These are phyloP conservation scores for Monochamus saltuarius DNA, from an alignment of 1,140 invertebrate genomes.

Conservation along the genomic window DNA sequence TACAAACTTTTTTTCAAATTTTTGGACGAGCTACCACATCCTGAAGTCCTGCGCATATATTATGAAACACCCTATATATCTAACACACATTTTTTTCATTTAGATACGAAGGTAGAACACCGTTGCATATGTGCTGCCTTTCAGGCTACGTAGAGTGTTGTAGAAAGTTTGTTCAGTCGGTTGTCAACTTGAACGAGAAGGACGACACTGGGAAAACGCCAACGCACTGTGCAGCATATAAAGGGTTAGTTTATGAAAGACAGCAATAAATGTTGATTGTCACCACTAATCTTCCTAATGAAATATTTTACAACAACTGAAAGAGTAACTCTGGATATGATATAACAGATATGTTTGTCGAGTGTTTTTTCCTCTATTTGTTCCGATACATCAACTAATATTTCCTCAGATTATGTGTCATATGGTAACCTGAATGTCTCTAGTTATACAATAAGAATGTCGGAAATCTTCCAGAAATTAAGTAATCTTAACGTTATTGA, in stretches of 20 bases:
- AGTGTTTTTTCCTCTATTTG: neutral
- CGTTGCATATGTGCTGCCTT: slow-evolving; percentile 55
- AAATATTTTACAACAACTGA: neutral
- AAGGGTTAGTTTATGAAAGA: slow-evolving; percentile 51
- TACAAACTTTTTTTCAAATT: too few species aligned
- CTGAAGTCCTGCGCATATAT: too few species aligned
- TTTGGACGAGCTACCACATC: too few species aligned
- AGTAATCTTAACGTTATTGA: too few species aligned
- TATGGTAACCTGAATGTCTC: too few species aligned
- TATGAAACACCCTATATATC: too few species aligned
- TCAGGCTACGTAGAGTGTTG: slow-evolving; percentile 58
- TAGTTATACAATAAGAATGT: too few species aligned
- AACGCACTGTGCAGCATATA: slow-evolving; percentile 60
- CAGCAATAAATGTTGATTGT: neutral
- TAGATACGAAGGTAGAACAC: slow-evolving; percentile 53
- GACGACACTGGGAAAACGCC: slow-evolving; percentile 60
- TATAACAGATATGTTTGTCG: neutral
- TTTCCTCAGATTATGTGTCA: too few species aligned
- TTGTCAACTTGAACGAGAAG: slow-evolving; percentile 53
- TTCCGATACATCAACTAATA: too few species aligned
- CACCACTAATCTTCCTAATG: neutral
- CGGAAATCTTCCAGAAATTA: too few species aligned
- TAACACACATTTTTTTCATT: neutral
- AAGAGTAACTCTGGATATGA: neutral
- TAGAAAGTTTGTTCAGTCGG: slow-evolving; percentile 54